Base-by-base conservation (phyloP, 2,888 invertebrate genomes). In the Agrotis segetum region DNA sequence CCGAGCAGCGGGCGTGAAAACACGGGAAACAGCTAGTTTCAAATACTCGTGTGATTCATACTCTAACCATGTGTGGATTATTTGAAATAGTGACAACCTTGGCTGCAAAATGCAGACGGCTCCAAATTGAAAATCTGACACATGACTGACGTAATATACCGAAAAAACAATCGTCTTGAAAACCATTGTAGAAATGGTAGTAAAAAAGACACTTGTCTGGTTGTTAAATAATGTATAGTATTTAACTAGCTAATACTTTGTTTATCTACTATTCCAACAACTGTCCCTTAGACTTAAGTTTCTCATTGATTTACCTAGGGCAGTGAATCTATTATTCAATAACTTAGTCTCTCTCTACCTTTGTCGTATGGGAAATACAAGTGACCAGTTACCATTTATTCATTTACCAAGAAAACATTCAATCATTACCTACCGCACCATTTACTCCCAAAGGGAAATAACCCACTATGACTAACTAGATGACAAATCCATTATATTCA, bases 401-500 rank as follows among this genome's bases (percentile, higher is more conserved):
- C 17, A 17, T 11, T 2, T 55, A 71, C 72, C 44, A 56, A 78
- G 60, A 78, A 71, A 40, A 47, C 3, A 24, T 49, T 9, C 34
- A 9, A 4, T 40, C 9, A 52, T 59, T 52, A 58, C 79, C 40
- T 52, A 58, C 79, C 40, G 62, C 56, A 72, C 56, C 4, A 24
- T 29, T 69, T 47, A 47, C 21, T 19, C n/a, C 21, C 63, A 52
- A 64, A 78, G 63, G 53, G 46, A 78, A 82, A 77, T 67, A 53
- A 65, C 47, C 19, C 19, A 52, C 34, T 60, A 62, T 78, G 67
- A 82, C 72, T 64, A 67, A 82, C 50, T 21, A 61, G 44, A 60
- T 82, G 71, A 69, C 67, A 70, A 79, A 79, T 74, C 71, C 63
- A 82, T 82, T 71, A 71, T 63, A 67, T 62, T 75, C 46, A 65